These are phyloP conservation scores for Fistularia tabacaria DNA, from an alignment of 2,797 vertebrate species.

Conservation along the genomic window DNA sequence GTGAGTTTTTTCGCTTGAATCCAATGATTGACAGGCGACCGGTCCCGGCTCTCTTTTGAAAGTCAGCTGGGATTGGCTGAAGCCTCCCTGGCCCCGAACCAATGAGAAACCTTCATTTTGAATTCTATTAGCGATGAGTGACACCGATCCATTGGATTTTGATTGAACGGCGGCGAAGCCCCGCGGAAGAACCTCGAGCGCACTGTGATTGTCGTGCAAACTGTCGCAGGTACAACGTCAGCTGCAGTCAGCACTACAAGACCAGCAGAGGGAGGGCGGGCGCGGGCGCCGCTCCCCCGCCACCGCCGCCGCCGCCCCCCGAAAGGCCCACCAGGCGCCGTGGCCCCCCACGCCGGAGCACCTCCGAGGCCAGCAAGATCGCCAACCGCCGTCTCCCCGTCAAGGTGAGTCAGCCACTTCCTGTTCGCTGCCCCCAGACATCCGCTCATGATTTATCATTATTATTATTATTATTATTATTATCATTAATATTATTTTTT, in stretches of 20 bases:
- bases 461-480: not conserved
- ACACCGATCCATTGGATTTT: no score
- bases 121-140: no score
- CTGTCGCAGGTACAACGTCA: slow-evolving; percentile 88
- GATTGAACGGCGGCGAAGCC: no score
- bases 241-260: slow-evolving; percentile 93
- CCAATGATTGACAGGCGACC: no score
- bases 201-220: not conserved
- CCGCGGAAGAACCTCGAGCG: no score
- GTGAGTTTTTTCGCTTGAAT: no score
- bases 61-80: no score
- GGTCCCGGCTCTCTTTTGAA: no score
- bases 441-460: not conserved
- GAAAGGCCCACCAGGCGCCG: slow-evolving; percentile 76
- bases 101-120: no score
- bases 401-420: slow-evolving; percentile 60
- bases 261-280: slow-evolving; percentile 81
- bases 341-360: slow-evolving; percentile 84
- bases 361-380: slow-evolving; percentile 86
- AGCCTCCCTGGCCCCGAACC: no score
- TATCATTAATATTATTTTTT: no score
- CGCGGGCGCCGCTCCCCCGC: slow-evolving; percentile 68
- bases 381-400: slow-evolving; percentile 82
- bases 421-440: no score
- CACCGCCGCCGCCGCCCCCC: slow-evolving; percentile 65